These are phyloP conservation scores for Copidosoma aretas DNA, from an alignment of 2,888 invertebrate species.

Conservation along the genomic window DNA sequence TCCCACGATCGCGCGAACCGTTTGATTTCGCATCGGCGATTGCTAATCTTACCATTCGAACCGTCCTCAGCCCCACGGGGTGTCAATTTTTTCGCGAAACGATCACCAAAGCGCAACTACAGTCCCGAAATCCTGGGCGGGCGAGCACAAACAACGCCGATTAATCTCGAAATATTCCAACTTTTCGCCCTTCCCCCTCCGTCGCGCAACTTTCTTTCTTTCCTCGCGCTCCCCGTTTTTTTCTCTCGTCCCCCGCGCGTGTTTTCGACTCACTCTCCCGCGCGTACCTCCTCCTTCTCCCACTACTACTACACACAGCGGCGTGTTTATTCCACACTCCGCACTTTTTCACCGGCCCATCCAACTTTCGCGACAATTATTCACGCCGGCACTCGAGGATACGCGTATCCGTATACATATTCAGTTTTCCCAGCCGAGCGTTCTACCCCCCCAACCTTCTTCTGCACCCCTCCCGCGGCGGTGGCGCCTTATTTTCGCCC, in stretches of 20 bases:
- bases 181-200: constrained; percentile 1
- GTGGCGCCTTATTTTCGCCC: too few species aligned
- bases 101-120: too few species aligned
- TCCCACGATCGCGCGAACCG: too few species aligned
- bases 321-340: neutral
- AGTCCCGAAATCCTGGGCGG: too few species aligned
- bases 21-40: too few species aligned
- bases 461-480: neutral
- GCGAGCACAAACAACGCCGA: constrained; percentile 11
- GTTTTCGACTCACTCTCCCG: neutral
- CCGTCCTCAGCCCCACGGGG: too few species aligned
- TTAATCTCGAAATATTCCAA: constrained; percentile 14
- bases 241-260: neutral
- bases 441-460: constrained; percentile 12
- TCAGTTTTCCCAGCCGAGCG: constrained; percentile 15
- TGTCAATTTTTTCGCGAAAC: too few species aligned
- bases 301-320: too few species aligned
- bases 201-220: neutral
- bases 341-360: constrained; percentile 18
- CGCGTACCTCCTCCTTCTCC: too few species aligned
- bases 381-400: constrained; percentile 27
- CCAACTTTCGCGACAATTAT: constrained; percentile 30
- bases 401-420: too few species aligned
- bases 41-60: too few species aligned
- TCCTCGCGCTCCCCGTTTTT: neutral